Base-by-base conservation (phyloP, 2,888 invertebrate species). In the Aethes cnicana region DNA sequence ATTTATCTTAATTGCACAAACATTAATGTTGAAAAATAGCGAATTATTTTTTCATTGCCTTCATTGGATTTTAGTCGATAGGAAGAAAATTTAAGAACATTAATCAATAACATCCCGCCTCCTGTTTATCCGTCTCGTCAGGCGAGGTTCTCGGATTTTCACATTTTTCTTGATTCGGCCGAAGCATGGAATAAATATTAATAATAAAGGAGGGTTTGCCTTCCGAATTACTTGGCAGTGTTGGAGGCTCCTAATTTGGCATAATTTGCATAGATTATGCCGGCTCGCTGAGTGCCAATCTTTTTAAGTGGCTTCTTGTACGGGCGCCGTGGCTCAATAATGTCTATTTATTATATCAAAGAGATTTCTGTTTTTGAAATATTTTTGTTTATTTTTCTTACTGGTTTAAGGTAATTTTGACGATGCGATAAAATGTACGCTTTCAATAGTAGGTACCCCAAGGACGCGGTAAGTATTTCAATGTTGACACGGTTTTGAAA, bases 211-310 rank as follows among this genome's bases (percentile, higher is more conserved):
- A 84, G 86, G 86, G 88, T 85, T 86, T 86, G 84, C 86, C 78
- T 81, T 75, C 77, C 73, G 79, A 86, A 85, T 88, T 86, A 84
- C 82, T 72, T 64, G 63, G 77, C 73, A 74, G 86, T 86, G 88
- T 86, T 87, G 88, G 86, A 86, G 84, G 85, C 77, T 84, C 84
- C 86, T 89, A 89, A 89, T 89, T 88, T 88, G 84, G 82, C 80
- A 84, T 87, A 84, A 89, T 89, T 89, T 88, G 80, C 88, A 88
- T 89, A 86, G 88, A 89, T 89, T 89, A 89, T 87, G 81, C 86
- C 85, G 80, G 84, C 74, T 82, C 87, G 88, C 77, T 89, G 88
- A 89, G 88, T 89, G 88, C 83, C 88, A 89, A 88, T 89, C 87
- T 89, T 87, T 89, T 84, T 81, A 88, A 89, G 88, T 89, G 89